A percentile compares a stretch with the other conserved stretches of the same genome.
Evolutionary conservation across 2,797 vertebrate genomes (phyloP).

Genomic region (Cossypha polioptera): DNA sequence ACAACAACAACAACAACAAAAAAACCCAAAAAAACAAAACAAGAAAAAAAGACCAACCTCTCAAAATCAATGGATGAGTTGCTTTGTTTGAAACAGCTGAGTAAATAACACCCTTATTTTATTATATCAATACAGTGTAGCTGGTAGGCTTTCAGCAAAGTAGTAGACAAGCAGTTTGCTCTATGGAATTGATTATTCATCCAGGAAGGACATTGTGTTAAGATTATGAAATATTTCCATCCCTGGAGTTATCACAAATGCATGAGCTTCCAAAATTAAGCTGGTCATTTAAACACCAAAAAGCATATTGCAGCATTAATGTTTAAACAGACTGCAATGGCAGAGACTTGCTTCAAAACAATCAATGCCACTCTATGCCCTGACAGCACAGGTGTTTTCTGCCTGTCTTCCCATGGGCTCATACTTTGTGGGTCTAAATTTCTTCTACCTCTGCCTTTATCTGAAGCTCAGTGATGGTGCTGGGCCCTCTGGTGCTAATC

Average conservation of each 20-base stretch:
- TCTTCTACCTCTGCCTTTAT: background rate
- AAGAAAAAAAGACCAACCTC: background rate
- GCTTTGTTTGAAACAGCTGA: constrained; percentile 20
- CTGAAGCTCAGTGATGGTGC: background rate
- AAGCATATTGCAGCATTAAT: constrained; percentile 36
- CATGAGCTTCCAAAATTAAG: constrained; percentile 34
- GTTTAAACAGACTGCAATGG: background rate
- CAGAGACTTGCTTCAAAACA: background rate
- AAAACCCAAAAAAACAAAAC: background rate
- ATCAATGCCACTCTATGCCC: background rate
- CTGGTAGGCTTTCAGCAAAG: background rate
- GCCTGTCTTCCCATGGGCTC: background rate
- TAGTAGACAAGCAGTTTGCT: background rate
- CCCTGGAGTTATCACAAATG: constrained; percentile 32
- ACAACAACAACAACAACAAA: too few species aligned
- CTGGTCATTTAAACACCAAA: constrained; percentile 17
- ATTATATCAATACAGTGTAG: background rate
- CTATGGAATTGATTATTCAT: constrained; percentile 33
- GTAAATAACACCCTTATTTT: constrained; percentile 6
- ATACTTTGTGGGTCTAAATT: background rate
- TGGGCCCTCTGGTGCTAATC: background rate
- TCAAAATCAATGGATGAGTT: constrained; percentile 29
- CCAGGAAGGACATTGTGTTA: background rate
- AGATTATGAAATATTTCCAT: constrained; percentile 49
- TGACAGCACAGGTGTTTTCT: background rate